Conservation (phyloP, 2,888 invertebrate species). For the Xylophagus ater region DNA sequence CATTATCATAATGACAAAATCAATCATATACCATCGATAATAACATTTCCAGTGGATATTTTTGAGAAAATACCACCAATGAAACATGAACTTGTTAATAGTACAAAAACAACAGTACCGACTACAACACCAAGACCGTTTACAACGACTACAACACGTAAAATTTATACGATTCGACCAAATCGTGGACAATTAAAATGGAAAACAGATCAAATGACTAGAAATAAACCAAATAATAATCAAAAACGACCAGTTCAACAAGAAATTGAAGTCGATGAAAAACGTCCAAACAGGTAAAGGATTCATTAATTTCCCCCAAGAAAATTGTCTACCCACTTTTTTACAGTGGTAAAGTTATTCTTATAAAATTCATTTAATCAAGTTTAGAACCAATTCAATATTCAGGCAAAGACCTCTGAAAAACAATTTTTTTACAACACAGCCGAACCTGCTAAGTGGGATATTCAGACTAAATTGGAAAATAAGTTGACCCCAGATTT, state of each 20-base stretch:
- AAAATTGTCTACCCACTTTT: not conserved
- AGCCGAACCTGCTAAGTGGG: no score
- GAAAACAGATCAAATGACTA: conserved; percentile 38
- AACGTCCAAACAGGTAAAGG: conserved; percentile 20
- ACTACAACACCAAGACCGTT: conserved; percentile 21
- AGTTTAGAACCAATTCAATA: no score
- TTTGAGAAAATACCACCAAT: conserved; percentile 26
- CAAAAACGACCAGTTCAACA: conserved; percentile 15
- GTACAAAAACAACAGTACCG: conserved; percentile 15
- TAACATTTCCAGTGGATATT: conserved; percentile 37
- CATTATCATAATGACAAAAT: conserved; percentile 20
- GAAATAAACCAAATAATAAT: conserved; percentile 40
- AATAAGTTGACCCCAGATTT: no score
- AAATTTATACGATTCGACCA: conserved; percentile 37
- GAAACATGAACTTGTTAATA: conserved; percentile 13
- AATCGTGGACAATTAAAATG: conserved; percentile 40
- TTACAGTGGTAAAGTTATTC: no score
- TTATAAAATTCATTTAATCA: no score
- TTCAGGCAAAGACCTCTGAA: no score
- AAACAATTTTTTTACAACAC: no score
- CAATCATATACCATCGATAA: conserved; percentile 33
- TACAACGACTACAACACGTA: conserved; percentile 35
- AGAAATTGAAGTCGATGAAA: conserved; percentile 19
- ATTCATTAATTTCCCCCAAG: not conserved
- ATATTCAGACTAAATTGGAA: no score